Evolutionary conservation across 2,888 invertebrate species (phyloP), one percentile per base, ranked within the genome.

Genomic region (Coremacera marginata): DNA sequence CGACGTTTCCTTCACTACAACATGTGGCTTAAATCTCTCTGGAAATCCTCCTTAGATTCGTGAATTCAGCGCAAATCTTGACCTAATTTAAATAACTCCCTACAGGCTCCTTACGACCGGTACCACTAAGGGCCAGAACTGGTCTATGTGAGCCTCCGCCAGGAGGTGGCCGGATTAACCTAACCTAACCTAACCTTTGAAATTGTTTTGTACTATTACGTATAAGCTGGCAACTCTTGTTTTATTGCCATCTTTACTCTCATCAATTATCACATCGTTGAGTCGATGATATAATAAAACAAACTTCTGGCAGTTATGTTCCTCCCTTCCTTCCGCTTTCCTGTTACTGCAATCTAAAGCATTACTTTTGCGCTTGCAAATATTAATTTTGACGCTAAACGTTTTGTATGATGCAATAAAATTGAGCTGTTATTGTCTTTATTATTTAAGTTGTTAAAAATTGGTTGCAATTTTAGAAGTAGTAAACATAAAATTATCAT

Each of bases 261-360:
- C 44, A 60, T 60, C 71, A 71, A 60, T 71, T 60, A 60, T 71
- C 71, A 60, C 71, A 25, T 71, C 44, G 25, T 71, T 57, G 44
- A 14, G 19, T 49, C 2, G 44, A 11, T 49, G 44, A 14, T 49
- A 11, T 22, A 4, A 9, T n/a, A 22, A 22, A 49, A 22, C 9
- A 57, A 57, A 2, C 34, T 27, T 31, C 31, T 4, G 3, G 31
- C 31, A n/a, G n/a, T n/a, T n/a, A n/a, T 14, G n/a, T 19, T n/a
- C 25, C 9, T 3, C 8, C 25, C 51, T n/a, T 16, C n/a, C 37
- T 57, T 14, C 22, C 11, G 4, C 19, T 14, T 22, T 8, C 19
- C 9, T 19, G 2, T 19, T 22, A 19, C 7, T 11, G 44, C 1
- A 44, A 55, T 19, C 2, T 19, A n/a, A 7, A 5, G n/a, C 4